A percentile compares a stretch with the other conserved stretches of the same genome.
Evolutionary conservation across 2,113 vertebrate genomes (phyloP).

Genomic region (Protomyctophum bolini): DNA sequence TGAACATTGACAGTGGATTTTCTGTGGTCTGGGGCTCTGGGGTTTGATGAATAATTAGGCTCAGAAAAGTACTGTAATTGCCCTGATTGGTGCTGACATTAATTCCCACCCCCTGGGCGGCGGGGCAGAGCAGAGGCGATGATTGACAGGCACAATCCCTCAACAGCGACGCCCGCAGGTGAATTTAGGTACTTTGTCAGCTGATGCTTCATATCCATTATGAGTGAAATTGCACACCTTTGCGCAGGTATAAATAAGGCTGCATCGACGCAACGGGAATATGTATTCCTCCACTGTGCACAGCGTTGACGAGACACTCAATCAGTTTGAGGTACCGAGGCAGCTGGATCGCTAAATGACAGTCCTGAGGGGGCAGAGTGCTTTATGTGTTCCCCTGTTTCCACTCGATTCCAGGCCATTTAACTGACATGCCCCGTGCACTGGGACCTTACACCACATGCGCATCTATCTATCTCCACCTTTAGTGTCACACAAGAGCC

Average conservation of each 20-base stretch:
- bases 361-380: slow-evolving; percentile 56
- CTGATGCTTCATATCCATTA: too few relatives aligned
- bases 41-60: too few relatives aligned
- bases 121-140: too few relatives aligned
- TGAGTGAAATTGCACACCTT: background rate
- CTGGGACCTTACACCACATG: slow-evolving; percentile 1
- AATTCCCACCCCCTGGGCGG: too few relatives aligned
- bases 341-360: slow-evolving; percentile 54
- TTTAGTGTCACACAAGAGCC: background rate
- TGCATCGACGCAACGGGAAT: background rate
- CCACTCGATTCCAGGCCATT: slow-evolving; percentile 48
- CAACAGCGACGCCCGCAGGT: too few relatives aligned
- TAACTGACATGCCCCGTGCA: slow-evolving; percentile 33
- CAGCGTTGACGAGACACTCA: slow-evolving; percentile 30
- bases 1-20: too few relatives aligned
- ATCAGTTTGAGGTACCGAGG: slow-evolving; percentile 59
- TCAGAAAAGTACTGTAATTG: too few relatives aligned
- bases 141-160: too few relatives aligned
- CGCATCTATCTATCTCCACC: background rate
- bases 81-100: too few relatives aligned
- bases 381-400: slow-evolving; percentile 39
- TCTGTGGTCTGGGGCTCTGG: too few relatives aligned
- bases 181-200: too few relatives aligned
- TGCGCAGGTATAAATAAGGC: slow-evolving; percentile 32
- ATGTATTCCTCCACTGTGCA: slow-evolving; percentile 18